Conservation (phyloP, 2,797 vertebrate genomes). For the Acanthurus leucopareius region DNA sequence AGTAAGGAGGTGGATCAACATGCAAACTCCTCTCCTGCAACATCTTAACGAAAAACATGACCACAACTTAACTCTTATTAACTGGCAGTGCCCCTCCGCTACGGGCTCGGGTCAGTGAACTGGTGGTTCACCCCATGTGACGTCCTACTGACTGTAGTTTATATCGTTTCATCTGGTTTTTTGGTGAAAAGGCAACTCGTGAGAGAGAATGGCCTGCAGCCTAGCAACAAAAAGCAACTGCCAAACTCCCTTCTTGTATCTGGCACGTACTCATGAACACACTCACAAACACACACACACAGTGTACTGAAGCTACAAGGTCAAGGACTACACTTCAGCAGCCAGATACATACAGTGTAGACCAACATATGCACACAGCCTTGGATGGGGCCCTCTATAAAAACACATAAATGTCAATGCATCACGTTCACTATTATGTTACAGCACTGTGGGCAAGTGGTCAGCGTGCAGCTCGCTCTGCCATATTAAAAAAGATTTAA, state of each 20-base stretch:
- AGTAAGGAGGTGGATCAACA: not conserved
- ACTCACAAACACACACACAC: constrained; percentile 7
- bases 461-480: constrained; percentile 35
- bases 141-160: constrained; percentile 37
- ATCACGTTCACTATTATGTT: constrained; percentile 26
- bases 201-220: constrained; percentile 50
- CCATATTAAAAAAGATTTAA: constrained; percentile 48
- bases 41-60: not conserved
- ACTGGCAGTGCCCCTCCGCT: not conserved
- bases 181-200: constrained; percentile 56
- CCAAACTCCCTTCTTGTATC: constrained; percentile 44
- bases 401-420: constrained; percentile 46
- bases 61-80: not conserved
- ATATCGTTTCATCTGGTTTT: constrained; percentile 31
- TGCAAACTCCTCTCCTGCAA: not conserved
- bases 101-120: not conserved
- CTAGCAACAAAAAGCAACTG: constrained; percentile 55
- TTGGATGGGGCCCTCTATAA: not conserved
- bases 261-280: not conserved
- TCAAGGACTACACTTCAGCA: constrained; percentile 25
- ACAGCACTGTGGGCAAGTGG: constrained; percentile 23
- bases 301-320: constrained; percentile 43
- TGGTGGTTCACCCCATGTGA: constrained; percentile 39
- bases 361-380: constrained; percentile 2
- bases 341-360: not conserved